Evolutionary conservation across 2,797 vertebrate species (phyloP).

Genomic region (Xenopus petersii): DNA sequence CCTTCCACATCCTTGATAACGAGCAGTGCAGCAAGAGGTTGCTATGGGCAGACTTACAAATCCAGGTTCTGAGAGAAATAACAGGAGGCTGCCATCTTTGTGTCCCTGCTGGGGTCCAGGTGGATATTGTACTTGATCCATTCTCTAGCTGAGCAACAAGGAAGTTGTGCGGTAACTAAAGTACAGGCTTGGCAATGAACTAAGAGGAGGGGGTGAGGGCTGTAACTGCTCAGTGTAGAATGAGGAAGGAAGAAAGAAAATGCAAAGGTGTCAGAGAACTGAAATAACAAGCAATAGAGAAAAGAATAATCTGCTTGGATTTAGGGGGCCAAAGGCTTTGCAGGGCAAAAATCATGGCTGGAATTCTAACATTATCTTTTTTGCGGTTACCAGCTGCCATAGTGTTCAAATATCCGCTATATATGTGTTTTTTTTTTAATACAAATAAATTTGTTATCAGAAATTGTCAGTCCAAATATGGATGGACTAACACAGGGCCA

Average conservation of each 20-base stretch:
- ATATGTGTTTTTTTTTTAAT: too few relatives aligned
- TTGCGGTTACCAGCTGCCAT: too few relatives aligned
- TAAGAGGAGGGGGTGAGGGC: constrained; percentile 20
- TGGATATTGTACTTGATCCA: constrained; percentile 21
- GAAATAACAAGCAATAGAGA: background rate
- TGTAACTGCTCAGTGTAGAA: constrained; percentile 8
- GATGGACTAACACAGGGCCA: too few relatives aligned
- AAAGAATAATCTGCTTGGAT: too few relatives aligned
- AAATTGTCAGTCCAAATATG: too few relatives aligned
- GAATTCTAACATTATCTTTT: too few relatives aligned
- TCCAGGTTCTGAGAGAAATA: constrained; percentile 29
- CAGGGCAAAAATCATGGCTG: too few relatives aligned
- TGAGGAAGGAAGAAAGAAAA: constrained; percentile 21
- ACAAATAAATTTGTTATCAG: too few relatives aligned
- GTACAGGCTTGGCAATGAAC: background rate
- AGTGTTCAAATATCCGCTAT: too few relatives aligned
- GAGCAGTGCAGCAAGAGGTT: too few relatives aligned
- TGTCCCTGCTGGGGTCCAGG: background rate
- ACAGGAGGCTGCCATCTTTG: background rate
- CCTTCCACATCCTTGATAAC: too few relatives aligned
- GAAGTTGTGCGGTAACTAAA: constrained; percentile 18
- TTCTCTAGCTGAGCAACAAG: constrained; percentile 10
- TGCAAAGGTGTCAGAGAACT: background rate
- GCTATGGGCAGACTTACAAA: constrained; percentile 25
- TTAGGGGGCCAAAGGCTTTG: too few relatives aligned